Conservation (phyloP, 2,113 vertebrate genomes). For the Alexandromys fortis region DNA sequence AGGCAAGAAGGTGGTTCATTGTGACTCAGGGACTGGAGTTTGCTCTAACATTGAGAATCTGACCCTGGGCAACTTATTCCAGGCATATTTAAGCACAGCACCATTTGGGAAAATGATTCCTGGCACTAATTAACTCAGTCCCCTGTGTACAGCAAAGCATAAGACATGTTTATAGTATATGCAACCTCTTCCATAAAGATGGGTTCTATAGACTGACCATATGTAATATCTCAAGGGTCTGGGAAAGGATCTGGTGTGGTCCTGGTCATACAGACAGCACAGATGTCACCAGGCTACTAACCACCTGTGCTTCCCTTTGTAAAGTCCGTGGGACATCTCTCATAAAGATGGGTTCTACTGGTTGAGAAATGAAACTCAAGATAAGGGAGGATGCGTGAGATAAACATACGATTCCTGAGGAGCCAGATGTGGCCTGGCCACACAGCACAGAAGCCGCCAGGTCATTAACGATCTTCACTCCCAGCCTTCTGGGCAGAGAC, state of each 20-base stretch:
- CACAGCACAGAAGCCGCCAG: background rate
- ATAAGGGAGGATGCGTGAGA: too few relatives aligned
- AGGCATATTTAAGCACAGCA: background rate
- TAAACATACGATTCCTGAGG: background rate
- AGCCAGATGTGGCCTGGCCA: background rate
- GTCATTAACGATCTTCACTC: background rate
- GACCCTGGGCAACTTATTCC: background rate
- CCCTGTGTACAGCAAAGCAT: background rate
- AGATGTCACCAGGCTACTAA: too few relatives aligned
- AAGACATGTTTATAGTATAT: background rate
- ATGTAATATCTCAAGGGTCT: background rate
- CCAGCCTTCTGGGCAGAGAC: too few relatives aligned
- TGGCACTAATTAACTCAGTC: background rate
- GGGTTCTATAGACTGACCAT: too few relatives aligned
- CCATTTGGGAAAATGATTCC: background rate
- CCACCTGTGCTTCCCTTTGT: too few relatives aligned
- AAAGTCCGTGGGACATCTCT: too few relatives aligned
- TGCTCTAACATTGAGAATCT: background rate
- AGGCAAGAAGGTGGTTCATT: background rate
- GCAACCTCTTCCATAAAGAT: background rate
- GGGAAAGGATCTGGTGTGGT: background rate
- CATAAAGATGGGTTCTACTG: too few relatives aligned
- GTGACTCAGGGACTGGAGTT: background rate
- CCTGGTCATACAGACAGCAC: too few relatives aligned
- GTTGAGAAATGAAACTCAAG: too few relatives aligned